Evolutionary conservation across 2,888 invertebrate genomes (phyloP).

Genomic region (Machimus rusticus): DNA sequence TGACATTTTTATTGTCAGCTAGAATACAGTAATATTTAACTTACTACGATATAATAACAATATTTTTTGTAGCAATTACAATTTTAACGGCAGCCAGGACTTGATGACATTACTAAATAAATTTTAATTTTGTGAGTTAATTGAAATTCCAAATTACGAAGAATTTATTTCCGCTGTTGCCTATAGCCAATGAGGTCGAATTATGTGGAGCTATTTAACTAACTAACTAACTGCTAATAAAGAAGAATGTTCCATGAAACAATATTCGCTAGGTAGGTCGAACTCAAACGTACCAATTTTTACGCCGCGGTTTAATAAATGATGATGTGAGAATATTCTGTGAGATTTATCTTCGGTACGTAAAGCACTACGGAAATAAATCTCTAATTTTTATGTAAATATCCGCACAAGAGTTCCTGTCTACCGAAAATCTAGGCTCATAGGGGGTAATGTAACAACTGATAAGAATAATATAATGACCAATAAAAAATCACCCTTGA

Average conservation of each 20-base stretch:
- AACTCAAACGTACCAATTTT: too few species aligned
- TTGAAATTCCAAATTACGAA: too few species aligned
- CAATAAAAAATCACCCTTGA: neutral
- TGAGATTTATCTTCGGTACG: neutral
- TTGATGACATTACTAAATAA: neutral
- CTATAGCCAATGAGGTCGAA: too few species aligned
- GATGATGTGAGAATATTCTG: neutral
- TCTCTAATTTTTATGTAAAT: neutral
- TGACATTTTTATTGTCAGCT: too few species aligned
- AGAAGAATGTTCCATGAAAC: too few species aligned
- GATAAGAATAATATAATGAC: constrained; percentile 18
- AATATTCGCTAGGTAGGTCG: too few species aligned
- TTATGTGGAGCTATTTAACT: too few species aligned
- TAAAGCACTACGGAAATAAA: neutral
- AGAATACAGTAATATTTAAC: neutral
- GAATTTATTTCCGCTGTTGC: too few species aligned
- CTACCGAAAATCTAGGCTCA: neutral
- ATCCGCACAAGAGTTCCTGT: neutral
- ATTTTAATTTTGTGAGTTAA: neutral
- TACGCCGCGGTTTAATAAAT: too few species aligned
- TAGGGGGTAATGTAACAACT: neutral
- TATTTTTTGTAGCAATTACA: neutral
- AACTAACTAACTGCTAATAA: too few species aligned
- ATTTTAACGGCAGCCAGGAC: neutral
- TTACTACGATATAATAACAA: neutral